phyloP scores from a whole-genome alignment of 2,797 vertebrate genomes.

The Coregonus ussuriensis region DNA sequence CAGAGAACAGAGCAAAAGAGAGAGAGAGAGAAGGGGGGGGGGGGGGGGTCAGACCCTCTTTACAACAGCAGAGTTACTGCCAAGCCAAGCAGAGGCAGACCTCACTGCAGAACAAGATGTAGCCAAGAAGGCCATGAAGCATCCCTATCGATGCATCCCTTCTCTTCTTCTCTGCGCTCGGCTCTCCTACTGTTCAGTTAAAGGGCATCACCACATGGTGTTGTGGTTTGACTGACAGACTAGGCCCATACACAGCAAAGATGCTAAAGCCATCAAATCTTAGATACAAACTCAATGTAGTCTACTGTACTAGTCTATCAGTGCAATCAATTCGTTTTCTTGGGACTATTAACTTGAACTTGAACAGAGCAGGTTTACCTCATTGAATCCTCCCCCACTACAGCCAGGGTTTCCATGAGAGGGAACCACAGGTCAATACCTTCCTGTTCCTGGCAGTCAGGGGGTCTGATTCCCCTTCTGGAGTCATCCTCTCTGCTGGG shows the following conservation, averaged over 20 bases:
- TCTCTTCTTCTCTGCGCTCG: background rate
- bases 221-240: background rate
- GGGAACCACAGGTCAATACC: constrained; percentile 34
- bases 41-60: too few relatives aligned
- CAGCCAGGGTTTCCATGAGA: constrained; percentile 20
- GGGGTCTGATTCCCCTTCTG: constrained; percentile 30
- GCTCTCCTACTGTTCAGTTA: constrained; percentile 6
- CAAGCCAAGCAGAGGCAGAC: constrained; percentile 17
- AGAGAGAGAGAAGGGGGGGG: too few relatives aligned
- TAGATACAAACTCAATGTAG: background rate
- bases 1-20: too few relatives aligned
- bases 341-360: background rate
- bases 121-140: constrained; percentile 16
- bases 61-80: constrained; percentile 7
- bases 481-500: background rate
- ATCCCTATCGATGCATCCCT: background rate
- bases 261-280: background rate
- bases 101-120: constrained; percentile 34
- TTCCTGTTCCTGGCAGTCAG: constrained; percentile 38
- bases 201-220: constrained; percentile 1
- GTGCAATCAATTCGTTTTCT: background rate
- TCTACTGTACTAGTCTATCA: background rate
- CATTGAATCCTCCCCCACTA: constrained; percentile 26
- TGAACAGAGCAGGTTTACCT: constrained; percentile 5
- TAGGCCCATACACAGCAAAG: background rate